Evolutionary conservation across 1,140 invertebrate genomes (phyloP).

Genomic region (Drosophila ironensis): DNA sequence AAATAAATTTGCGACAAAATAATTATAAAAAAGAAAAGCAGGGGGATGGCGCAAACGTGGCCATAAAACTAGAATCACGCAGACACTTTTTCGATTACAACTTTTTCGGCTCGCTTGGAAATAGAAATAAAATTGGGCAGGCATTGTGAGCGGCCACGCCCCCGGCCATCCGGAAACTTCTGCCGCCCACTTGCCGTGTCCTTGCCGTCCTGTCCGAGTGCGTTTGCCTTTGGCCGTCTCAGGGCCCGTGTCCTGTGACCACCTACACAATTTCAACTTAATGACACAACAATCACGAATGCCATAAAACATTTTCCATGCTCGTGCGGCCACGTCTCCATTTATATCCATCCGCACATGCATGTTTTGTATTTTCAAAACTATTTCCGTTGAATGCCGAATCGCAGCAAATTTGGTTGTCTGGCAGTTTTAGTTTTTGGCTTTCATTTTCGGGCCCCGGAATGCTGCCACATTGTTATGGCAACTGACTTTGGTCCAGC

Average conservation of each 20-base stretch:
- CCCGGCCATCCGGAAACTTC: background rate
- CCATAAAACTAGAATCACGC: slow-evolving; percentile 43
- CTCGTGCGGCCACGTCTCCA: slow-evolving; percentile 22
- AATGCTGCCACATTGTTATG: slow-evolving; percentile 33
- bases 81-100: slow-evolving; percentile 72
- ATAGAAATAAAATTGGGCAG: slow-evolving; percentile 66
- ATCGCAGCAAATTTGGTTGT: slow-evolving; percentile 38
- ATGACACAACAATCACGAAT: slow-evolving; percentile 79
- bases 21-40: slow-evolving; percentile 56
- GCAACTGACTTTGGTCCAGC: slow-evolving; percentile 35
- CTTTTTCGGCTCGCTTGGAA: slow-evolving; percentile 46
- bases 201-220: background rate
- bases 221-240: slow-evolving; percentile 6
- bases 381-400: slow-evolving; percentile 55
- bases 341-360: background rate
- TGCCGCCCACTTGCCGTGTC: background rate
- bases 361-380: slow-evolving; percentile 52
- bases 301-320: slow-evolving; percentile 73
- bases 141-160: slow-evolving; percentile 40
- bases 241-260: slow-evolving; percentile 39
- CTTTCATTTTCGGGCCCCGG: slow-evolving; percentile 3
- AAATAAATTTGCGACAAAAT: slow-evolving; percentile 69
- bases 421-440: slow-evolving; percentile 32
- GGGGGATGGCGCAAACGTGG: slow-evolving; percentile 21
- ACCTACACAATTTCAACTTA: slow-evolving; percentile 79